phyloP scores from a whole-genome alignment of 1,140 invertebrate genomes.

The Tetraneura akinire region DNA sequence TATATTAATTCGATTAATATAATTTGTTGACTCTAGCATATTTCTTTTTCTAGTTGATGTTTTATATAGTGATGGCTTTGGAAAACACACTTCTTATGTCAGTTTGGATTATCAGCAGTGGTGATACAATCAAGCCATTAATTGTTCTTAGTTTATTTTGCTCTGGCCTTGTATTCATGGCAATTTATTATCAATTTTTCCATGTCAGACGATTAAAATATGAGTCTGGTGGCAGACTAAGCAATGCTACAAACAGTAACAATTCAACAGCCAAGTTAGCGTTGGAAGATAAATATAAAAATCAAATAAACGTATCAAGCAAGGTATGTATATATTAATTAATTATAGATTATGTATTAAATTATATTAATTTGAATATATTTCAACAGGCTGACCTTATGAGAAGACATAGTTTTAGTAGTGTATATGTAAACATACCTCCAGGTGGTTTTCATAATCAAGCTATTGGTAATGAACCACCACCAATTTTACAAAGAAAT shows the following conservation, averaged over 20 bases:
- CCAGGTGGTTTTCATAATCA: constrained; percentile 15
- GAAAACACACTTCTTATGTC: constrained; percentile 79
- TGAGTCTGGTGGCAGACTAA: constrained; percentile 64
- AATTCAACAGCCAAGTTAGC: constrained; percentile 40
- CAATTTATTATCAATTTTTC: constrained; percentile 74
- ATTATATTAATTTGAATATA: not conserved
- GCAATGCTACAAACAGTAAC: constrained; percentile 45
- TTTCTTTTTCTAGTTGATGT: constrained; percentile 67
- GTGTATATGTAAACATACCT: constrained; percentile 50
- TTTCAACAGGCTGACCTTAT: constrained; percentile 52
- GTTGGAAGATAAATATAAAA: constrained; percentile 42
- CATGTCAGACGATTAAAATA: constrained; percentile 60
- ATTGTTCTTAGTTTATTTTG: constrained; percentile 70
- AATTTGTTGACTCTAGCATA: not conserved
- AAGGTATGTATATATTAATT: not conserved
- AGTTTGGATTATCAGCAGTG: constrained; percentile 62
- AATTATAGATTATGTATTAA: too few relatives aligned
- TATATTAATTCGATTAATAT: too few relatives aligned
- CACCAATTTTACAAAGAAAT: constrained; percentile 27
- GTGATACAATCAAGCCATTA: constrained; percentile 60
- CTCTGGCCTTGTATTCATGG: constrained; percentile 80
- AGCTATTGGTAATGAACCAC: constrained; percentile 15
- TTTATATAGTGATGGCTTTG: constrained; percentile 88
- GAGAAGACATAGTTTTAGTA: constrained; percentile 54
- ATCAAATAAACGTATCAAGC: constrained; percentile 13